Evolutionary conservation across 2,888 invertebrate species (phyloP), one percentile per base, ranked within the genome.

Genomic region (Biston betularia): DNA sequence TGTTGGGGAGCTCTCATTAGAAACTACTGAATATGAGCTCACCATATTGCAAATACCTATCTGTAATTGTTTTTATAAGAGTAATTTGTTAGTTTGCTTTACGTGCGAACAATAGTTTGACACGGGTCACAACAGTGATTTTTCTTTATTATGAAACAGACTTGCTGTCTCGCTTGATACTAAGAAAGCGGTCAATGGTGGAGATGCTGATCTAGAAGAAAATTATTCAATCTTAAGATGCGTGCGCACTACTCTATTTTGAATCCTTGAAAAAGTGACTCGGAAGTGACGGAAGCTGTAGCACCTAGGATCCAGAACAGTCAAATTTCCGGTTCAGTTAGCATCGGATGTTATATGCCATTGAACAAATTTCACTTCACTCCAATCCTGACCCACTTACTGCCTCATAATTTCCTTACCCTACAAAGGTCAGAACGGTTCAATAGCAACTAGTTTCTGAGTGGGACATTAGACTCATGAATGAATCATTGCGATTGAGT

Each of bases 381-480:
- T 45, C 35, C 12, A 63, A 48, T 48, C 48, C 40, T 42, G 44
- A 44, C 40, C 49, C 56, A 38, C 35, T 24, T 33, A 46, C 48
- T 56, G 66, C 67, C 64, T 65, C 68, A 69, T 77, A 81, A 83
- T 81, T 68, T 68, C 63, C 67, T 68, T 68, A 59, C 67, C 63
- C 67, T 55, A 52, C 40, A 55, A 59, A 80, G 80, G 75, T 76
- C 76, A 80, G 75, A 76, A 55, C 55, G 63, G 67, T 68, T 68
- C 73, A 85, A 87, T 86, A 87, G 87, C 83, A 85, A 80, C 82
- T 87, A 86, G 86, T 88, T 87, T 84, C 84, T 83, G 84, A 86
- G 84, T 85, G 79, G 83, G 84, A 89, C 89, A 91, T 90, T 90
- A 89, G 89, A 85, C 91, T 92, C 91, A 92, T 92, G 92, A 92